Conservation (phyloP, 2,888 invertebrate species). For the Melanophora roralis region DNA sequence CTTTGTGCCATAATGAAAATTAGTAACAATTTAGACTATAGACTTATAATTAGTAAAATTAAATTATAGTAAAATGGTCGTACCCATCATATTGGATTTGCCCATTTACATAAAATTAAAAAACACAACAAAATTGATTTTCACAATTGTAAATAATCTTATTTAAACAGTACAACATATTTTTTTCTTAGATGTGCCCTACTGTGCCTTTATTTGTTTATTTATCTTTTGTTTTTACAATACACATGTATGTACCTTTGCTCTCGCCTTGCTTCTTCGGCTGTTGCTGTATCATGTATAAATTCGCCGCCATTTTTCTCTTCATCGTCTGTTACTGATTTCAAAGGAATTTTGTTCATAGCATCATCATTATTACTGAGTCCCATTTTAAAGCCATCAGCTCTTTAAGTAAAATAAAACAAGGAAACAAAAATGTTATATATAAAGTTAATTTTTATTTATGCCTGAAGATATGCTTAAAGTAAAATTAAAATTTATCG, state of each 20-base stretch:
- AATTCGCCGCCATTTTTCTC: slow-evolving; percentile 74
- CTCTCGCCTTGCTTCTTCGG: slow-evolving; percentile 72
- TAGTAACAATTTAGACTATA: no score
- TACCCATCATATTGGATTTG: no score
- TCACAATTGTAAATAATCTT: no score
- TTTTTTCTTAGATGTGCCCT: no score
- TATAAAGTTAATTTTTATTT: slow-evolving; percentile 2
- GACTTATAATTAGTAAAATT: no score
- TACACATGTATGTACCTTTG: slow-evolving; percentile 67
- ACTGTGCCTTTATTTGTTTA: no score
- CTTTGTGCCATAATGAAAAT: no score
- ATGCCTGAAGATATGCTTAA: slow-evolving; percentile 58
- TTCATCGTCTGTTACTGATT: slow-evolving; percentile 72
- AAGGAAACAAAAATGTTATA: background rate
- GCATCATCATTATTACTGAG: slow-evolving; percentile 73
- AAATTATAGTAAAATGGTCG: no score
- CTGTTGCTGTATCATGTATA: slow-evolving; percentile 71
- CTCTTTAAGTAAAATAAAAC: slow-evolving; percentile 44
- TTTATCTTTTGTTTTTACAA: no score
- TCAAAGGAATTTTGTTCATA: slow-evolving; percentile 74
- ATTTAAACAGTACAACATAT: no score
- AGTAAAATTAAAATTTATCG: background rate
- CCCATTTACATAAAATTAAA: no score
- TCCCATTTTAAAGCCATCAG: slow-evolving; percentile 73
- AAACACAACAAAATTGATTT: no score